Percentiles rank a stretch among this genome's conserved stretches.
phyloP scores from a whole-genome alignment of 2,113 vertebrate species.

The Charina bottae region DNA sequence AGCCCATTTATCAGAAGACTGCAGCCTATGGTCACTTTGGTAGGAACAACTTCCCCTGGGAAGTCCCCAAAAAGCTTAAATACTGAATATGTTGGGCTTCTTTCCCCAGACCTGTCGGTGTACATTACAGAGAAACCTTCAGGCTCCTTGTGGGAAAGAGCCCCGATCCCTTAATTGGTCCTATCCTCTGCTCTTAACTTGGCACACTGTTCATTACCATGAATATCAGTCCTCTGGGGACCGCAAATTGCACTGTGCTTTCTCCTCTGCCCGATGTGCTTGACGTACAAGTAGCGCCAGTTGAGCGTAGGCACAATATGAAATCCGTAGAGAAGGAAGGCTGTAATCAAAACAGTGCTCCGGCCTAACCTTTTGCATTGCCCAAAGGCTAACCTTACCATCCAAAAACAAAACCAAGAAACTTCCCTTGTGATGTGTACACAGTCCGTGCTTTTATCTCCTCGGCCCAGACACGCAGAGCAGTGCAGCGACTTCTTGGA shows the following conservation, averaged over 20 bases:
- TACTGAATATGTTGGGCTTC: conserved; percentile 92
- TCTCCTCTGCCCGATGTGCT: conserved; percentile 65
- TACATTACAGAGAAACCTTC: conserved; percentile 97
- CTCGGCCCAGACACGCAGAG: conserved; percentile 58
- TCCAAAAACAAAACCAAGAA: neutral
- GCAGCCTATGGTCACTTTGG: conserved; percentile 98
- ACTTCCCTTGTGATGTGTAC: conserved; percentile 38
- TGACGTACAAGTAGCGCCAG: conserved; percentile 68
- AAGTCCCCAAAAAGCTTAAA: conserved; percentile 95
- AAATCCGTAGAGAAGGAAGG: conserved; percentile 64
- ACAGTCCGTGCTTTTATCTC: conserved; percentile 60
- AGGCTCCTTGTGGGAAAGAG: conserved; percentile 85
- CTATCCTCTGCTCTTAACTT: conserved; percentile 65
- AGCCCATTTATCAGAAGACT: conserved; percentile 97
- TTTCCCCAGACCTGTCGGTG: conserved; percentile 88
- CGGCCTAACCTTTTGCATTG: conserved; percentile 1
- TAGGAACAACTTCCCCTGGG: conserved; percentile 97
- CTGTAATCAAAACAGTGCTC: conserved; percentile 41
- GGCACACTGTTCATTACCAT: conserved; percentile 68
- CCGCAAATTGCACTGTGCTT: conserved; percentile 68
- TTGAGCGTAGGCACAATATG: conserved; percentile 67
- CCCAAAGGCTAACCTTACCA: conserved; percentile 9
- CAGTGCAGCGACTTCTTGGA: conserved; percentile 63
- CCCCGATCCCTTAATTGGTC: conserved; percentile 64
- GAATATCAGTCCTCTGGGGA: conserved; percentile 71